phyloP scores from a whole-genome alignment of 1,140 invertebrate species.

The Drosophila seguyi region DNA sequence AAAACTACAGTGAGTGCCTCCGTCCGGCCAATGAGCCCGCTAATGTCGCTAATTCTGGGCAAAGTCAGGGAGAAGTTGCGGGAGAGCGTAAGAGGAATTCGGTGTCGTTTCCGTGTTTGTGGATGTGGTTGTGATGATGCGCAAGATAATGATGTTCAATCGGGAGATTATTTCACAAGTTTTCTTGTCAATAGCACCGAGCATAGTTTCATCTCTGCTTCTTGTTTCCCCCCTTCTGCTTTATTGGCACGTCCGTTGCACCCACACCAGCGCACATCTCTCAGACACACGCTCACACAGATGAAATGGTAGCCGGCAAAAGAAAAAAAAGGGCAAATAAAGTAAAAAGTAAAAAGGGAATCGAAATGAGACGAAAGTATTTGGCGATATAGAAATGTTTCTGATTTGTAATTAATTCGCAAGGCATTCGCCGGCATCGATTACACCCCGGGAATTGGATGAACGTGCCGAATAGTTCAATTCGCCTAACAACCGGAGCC shows the following conservation, averaged over 20 bases:
- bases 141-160: constrained; percentile 29
- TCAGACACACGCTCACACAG: constrained; percentile 17
- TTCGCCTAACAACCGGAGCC: background rate
- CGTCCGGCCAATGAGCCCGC: constrained; percentile 35
- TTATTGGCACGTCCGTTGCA: constrained; percentile 60
- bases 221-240: constrained; percentile 23
- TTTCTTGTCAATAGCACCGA: constrained; percentile 37
- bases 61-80: constrained; percentile 70
- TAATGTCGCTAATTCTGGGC: constrained; percentile 62
- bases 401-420: constrained; percentile 38
- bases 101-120: constrained; percentile 22
- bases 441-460: constrained; percentile 1
- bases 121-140: constrained; percentile 14
- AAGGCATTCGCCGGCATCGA: constrained; percentile 7
- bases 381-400: constrained; percentile 40
- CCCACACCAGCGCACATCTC: constrained; percentile 7
- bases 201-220: constrained; percentile 27
- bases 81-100: constrained; percentile 59
- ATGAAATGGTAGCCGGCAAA: constrained; percentile 60
- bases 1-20: constrained; percentile 38
- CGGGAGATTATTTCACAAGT: constrained; percentile 71
- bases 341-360: constrained; percentile 1
- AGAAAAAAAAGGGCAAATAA: constrained; percentile 6
- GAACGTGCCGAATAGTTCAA: constrained; percentile 40
- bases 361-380: constrained; percentile 24